Percentiles rank a stretch among this genome's conserved stretches.
Conservation (phyloP, 1,140 invertebrate genomes). For the Lepidurus arcticus region DNA sequence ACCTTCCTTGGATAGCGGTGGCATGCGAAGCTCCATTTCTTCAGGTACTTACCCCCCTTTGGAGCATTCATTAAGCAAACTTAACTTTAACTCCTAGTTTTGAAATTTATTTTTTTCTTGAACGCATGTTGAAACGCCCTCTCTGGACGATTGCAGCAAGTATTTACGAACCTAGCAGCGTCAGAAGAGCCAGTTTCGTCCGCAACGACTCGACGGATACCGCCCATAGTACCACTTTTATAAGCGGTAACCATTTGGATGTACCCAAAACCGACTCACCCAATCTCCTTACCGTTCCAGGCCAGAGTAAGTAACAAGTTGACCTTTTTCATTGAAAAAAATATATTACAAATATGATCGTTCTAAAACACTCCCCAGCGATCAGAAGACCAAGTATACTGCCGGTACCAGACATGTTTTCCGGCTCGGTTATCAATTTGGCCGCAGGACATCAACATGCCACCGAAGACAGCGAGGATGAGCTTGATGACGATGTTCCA, state of each 20-base stretch:
- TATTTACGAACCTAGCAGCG: constrained; percentile 2
- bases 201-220: constrained; percentile 29
- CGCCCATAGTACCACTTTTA: constrained; percentile 26
- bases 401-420: constrained; percentile 81
- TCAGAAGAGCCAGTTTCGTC: constrained; percentile 6
- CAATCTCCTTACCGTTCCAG: constrained; percentile 27
- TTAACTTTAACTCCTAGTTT: neutral
- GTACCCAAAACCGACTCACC: constrained; percentile 33
- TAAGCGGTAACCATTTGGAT: constrained; percentile 28
- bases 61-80: neutral
- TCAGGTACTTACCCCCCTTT: neutral
- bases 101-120: neutral
- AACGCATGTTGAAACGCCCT: neutral
- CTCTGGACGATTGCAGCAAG: neutral
- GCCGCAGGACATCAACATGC: constrained; percentile 29
- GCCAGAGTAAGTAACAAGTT: neutral
- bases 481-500: constrained; percentile 79
- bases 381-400: constrained; percentile 76
- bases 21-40: constrained; percentile 28
- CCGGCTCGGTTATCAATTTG: constrained; percentile 62
- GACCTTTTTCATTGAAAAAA: neutral
- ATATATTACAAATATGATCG: neutral
- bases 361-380: constrained; percentile 48
- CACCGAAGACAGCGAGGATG: constrained; percentile 65
- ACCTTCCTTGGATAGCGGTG: neutral